A percentile compares a stretch with the other conserved stretches of the same genome.
These are phyloP conservation scores for Pseudocheirus occidentalis DNA, from an alignment of 2,797 vertebrate genomes.

Conservation along the genomic window DNA sequence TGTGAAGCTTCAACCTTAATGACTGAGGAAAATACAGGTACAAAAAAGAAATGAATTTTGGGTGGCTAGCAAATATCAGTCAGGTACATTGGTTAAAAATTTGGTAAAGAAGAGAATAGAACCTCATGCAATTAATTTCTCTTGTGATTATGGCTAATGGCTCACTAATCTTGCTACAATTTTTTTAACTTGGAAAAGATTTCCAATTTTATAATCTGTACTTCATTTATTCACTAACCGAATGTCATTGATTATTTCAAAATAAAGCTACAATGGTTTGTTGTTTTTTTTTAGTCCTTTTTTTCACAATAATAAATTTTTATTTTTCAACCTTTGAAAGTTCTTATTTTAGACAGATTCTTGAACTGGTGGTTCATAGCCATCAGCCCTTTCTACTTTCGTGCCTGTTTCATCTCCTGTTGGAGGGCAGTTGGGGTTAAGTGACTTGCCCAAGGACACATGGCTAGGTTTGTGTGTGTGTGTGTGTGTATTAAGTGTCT, in stretches of 20 bases:
- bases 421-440: no score
- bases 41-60: conserved; percentile 43
- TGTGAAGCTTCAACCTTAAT: conserved; percentile 36
- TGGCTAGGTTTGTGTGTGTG: no score
- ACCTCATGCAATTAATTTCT: background rate
- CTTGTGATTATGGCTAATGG: background rate
- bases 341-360: no score
- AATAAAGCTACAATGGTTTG: background rate
- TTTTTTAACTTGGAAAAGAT: background rate
- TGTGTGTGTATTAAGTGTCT: no score
- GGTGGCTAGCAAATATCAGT: conserved; percentile 18
- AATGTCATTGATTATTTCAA: conserved; percentile 12
- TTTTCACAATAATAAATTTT: no score
- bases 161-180: background rate
- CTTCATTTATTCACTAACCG: conserved; percentile 26
- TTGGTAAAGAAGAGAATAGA: conserved; percentile 37
- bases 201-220: background rate
- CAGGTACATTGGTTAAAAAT: conserved; percentile 8
- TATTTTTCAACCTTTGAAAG: no score
- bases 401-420: no score
- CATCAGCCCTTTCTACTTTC: no score
- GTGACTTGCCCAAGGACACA: no score
- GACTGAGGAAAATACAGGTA: background rate
- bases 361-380: no score
- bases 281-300: no score